A percentile compares a stretch with the other conserved stretches of the same genome.
Conservation (phyloP, 2,797 vertebrate genomes). For the Brachymystax lenok region DNA sequence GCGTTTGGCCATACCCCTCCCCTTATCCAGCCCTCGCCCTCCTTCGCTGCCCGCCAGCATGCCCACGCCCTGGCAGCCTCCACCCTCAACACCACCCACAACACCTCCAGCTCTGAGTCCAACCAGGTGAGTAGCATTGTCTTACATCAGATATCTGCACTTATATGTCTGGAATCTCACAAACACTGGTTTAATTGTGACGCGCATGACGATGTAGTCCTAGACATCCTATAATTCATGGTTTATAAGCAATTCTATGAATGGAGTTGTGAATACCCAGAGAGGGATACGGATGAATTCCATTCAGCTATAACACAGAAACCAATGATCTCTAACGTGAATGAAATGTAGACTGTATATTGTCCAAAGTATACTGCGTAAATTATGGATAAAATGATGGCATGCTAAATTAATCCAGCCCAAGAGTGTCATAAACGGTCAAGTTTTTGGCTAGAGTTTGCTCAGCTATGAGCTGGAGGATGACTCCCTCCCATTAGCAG, state of each 20-base stretch:
- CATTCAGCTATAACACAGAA: not conserved
- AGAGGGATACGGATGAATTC: too few species aligned
- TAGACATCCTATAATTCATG: too few species aligned
- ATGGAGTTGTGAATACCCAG: too few species aligned
- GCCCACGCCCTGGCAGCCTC: constrained; percentile 65
- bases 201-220: too few species aligned
- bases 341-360: not conserved
- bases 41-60: constrained; percentile 84
- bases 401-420: not conserved
- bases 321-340: not conserved
- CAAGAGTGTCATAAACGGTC: not conserved
- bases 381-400: not conserved
- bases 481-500: constrained; percentile 11
- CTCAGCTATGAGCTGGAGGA: constrained; percentile 24
- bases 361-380: too few species aligned
- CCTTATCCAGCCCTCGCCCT: constrained; percentile 85
- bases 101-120: constrained; percentile 76
- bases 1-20: constrained; percentile 92
- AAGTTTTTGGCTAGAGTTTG: constrained; percentile 6
- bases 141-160: too few species aligned
- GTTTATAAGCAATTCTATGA: too few species aligned
- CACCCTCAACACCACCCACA: constrained; percentile 73
- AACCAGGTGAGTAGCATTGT: constrained; percentile 79
- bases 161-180: too few species aligned
- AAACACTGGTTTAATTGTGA: too few species aligned